These are phyloP conservation scores for Agrotis exclamationis DNA, from an alignment of 2,888 invertebrate genomes.

Conservation along the genomic window DNA sequence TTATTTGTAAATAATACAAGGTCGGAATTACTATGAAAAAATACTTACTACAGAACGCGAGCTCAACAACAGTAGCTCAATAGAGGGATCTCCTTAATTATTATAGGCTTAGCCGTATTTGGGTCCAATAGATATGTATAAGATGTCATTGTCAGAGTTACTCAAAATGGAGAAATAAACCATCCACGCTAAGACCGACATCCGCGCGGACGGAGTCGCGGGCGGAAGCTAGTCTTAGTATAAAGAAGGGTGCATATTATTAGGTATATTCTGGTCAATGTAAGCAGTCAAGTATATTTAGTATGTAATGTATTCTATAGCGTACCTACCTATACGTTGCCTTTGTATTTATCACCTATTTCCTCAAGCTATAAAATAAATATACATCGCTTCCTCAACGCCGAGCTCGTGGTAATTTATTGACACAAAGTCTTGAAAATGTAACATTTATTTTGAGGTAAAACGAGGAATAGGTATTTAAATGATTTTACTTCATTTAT, in stretches of 20 bases:
- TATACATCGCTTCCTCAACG: slow-evolving; percentile 36
- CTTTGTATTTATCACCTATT: slow-evolving; percentile 18
- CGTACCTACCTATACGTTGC: slow-evolving; percentile 15
- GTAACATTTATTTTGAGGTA: slow-evolving; percentile 18
- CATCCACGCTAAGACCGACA: too few relatives aligned
- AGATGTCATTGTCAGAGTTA: too few relatives aligned
- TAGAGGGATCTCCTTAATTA: too few relatives aligned
- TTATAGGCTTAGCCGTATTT: too few relatives aligned
- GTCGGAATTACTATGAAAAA: too few relatives aligned
- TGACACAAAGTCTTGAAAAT: slow-evolving; percentile 5
- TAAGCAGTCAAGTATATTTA: neutral
- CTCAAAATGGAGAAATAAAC: too few relatives aligned
- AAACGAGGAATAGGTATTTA: neutral
- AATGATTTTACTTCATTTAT: neutral
- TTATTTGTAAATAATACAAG: too few relatives aligned
- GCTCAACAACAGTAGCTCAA: too few relatives aligned
- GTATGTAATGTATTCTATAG: neutral
- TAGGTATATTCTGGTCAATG: neutral
- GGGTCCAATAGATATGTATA: too few relatives aligned
- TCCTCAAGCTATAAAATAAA: slow-evolving; percentile 52
- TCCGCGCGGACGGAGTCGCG: too few relatives aligned
- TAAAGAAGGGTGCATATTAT: neutral
- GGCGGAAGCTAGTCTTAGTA: too few relatives aligned
- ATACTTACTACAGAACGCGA: too few relatives aligned
- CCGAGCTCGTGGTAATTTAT: slow-evolving; percentile 28